Conservation (phyloP, 2,797 vertebrate genomes). For the Epinephelus malabaricus region DNA sequence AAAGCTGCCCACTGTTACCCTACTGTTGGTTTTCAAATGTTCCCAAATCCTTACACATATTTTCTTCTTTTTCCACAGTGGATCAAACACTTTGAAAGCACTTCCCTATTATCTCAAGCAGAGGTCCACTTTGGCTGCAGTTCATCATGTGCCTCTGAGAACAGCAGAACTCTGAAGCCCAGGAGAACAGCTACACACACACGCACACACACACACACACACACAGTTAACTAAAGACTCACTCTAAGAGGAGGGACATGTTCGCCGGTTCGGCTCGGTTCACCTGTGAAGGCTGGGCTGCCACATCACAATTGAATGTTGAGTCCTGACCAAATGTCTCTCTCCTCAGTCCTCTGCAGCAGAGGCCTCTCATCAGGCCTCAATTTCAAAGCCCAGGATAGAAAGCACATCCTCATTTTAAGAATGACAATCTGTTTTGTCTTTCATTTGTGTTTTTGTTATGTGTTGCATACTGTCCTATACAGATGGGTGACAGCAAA, state of each 20-base stretch:
- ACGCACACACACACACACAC: constrained; percentile 35
- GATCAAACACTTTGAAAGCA: constrained; percentile 82
- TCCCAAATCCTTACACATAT: background rate
- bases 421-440: constrained; percentile 78
- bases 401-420: constrained; percentile 79
- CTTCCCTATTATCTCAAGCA: constrained; percentile 79
- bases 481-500: constrained; percentile 49
- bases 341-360: constrained; percentile 30
- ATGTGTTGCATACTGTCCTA: constrained; percentile 54
- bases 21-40: background rate
- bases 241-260: constrained; percentile 43
- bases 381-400: constrained; percentile 62
- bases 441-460: constrained; percentile 59
- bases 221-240: constrained; percentile 45
- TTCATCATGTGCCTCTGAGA: constrained; percentile 74
- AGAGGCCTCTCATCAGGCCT: constrained; percentile 43
- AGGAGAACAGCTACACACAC: constrained; percentile 59
- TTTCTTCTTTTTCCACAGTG: constrained; percentile 59
- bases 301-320: constrained; percentile 26
- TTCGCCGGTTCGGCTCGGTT: constrained; percentile 32
- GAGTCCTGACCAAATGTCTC: constrained; percentile 34
- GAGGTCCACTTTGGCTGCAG: constrained; percentile 74
- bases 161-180: constrained; percentile 55
- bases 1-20: background rate
- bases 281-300: constrained; percentile 29